These are phyloP conservation scores for Sitta europaea DNA, from an alignment of 2,113 vertebrate genomes.

Conservation along the genomic window DNA sequence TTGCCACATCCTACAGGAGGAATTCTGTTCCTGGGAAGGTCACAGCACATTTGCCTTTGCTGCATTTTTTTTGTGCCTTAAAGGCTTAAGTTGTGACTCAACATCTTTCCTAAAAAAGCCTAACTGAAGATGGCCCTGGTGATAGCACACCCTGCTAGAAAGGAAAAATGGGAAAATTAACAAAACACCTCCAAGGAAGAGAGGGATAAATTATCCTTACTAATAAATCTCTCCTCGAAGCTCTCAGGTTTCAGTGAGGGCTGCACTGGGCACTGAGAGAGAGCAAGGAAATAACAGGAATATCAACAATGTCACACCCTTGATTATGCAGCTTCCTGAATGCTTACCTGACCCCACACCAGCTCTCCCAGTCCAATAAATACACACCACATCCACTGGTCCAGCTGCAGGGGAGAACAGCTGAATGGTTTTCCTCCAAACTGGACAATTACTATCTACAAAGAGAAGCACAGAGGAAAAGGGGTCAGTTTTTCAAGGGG, in stretches of 20 bases:
- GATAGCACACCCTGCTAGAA: background rate
- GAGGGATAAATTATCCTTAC: background rate
- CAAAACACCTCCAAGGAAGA: background rate
- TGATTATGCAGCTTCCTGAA: background rate
- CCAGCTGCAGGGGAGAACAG: constrained; percentile 89
- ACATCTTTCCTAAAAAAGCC: background rate
- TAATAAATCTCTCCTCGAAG: background rate
- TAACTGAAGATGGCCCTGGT: background rate
- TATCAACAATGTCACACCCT: background rate
- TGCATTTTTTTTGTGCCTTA: background rate
- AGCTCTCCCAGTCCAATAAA: constrained; percentile 96
- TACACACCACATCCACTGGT: constrained; percentile 99
- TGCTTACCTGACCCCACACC: constrained; percentile 96
- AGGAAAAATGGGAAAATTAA: background rate
- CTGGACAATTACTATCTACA: constrained; percentile 94
- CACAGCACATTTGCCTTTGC: background rate
- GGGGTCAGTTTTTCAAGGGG: background rate
- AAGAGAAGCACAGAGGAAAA: background rate
- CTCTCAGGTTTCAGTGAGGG: background rate
- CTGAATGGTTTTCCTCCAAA: constrained; percentile 98
- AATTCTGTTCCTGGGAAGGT: background rate
- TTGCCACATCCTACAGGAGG: background rate
- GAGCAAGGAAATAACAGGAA: background rate
- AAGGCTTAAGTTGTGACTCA: background rate
- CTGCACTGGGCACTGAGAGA: background rate